Percentiles rank a stretch among this genome's conserved stretches.
These are phyloP conservation scores for Laupala kohalensis DNA, from an alignment of 1,140 invertebrate genomes.

Conservation along the genomic window DNA sequence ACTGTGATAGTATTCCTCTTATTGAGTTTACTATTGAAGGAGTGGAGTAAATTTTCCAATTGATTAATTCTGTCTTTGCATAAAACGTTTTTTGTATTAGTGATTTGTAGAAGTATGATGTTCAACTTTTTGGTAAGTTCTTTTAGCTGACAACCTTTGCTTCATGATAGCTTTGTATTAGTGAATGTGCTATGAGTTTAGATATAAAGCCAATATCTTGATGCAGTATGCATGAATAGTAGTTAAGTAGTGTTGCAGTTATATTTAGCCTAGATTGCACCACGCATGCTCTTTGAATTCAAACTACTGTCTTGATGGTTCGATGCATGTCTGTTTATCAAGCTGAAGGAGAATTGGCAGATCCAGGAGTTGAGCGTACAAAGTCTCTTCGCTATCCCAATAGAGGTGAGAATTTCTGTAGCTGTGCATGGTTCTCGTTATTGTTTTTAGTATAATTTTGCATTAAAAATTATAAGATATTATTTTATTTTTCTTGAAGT, in stretches of 20 bases:
- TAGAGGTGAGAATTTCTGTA: conserved; percentile 22
- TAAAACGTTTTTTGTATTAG: too few species aligned
- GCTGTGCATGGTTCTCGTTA: background rate
- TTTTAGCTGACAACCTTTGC: too few species aligned
- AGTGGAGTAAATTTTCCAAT: too few species aligned
- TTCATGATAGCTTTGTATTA: too few species aligned
- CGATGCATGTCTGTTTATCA: background rate
- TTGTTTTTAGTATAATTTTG: background rate
- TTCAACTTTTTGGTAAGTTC: too few species aligned
- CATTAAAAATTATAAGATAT: background rate
- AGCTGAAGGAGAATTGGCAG: conserved; percentile 22
- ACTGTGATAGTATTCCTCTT: too few species aligned
- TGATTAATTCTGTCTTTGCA: too few species aligned
- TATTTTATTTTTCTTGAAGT: background rate
- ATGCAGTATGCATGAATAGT: background rate
- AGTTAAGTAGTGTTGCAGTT: background rate
- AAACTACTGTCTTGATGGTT: background rate
- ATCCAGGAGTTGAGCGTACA: conserved; percentile 25
- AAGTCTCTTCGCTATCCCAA: conserved; percentile 26
- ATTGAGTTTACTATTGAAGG: too few species aligned
- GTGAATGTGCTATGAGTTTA: too few species aligned
- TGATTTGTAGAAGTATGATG: too few species aligned
- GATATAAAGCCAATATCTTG: too few species aligned
- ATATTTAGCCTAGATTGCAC: background rate
- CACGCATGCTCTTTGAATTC: background rate